Base-by-base conservation (phyloP, 53 echinoderm and acorn worm genomes). In the Henricia sp. region DNA sequence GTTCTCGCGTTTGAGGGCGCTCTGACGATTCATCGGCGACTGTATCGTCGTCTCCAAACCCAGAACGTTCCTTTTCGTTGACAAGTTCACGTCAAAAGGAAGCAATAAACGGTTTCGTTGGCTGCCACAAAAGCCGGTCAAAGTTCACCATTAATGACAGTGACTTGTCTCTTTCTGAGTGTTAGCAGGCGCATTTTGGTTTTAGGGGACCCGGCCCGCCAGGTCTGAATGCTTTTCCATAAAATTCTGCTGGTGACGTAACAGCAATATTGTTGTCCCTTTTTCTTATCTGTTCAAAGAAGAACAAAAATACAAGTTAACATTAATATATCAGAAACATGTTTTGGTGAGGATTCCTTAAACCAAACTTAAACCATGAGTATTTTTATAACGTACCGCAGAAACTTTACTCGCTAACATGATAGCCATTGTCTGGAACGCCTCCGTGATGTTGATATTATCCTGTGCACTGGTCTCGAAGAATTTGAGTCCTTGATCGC, bases 391-490 rank as follows among this genome's bases (percentile, higher is more conserved):
- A 44, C 6, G 44, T 82, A 89, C 89, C 83, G 63, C 70, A 24
- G 80, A 67, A 12, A 76, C 70, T 73, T 82, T 89, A 35, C 71
- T 64, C 13, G 82, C 78, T 6, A 92, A 68, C 1, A 80, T 40
- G 57, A 82, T 53, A 10, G 95, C 93, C 73, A 95, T 76, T n/a
- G 72, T 52, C 26, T 89, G 52, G 50, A 95, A 95, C 3, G 93
- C 95, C 63, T 91, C 91, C n/a, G 64, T 72, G 1, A 93, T 91
- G 32, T 93, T 93, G 26, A 71, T 77, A 53, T 93, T 89, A 30
- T 88, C 87, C 2, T 91, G 89, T 3, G 95, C 95, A 82, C 95
- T 95, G 17, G 95, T 91, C 68, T 95, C 95, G 40, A 87, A 91
- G 78, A 84, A 91, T 30, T 83, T 83, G 65, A 95, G 56, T 28